Evolutionary conservation across 2,888 invertebrate genomes (phyloP).

Genomic region (Hemistola chrysoprasaria): DNA sequence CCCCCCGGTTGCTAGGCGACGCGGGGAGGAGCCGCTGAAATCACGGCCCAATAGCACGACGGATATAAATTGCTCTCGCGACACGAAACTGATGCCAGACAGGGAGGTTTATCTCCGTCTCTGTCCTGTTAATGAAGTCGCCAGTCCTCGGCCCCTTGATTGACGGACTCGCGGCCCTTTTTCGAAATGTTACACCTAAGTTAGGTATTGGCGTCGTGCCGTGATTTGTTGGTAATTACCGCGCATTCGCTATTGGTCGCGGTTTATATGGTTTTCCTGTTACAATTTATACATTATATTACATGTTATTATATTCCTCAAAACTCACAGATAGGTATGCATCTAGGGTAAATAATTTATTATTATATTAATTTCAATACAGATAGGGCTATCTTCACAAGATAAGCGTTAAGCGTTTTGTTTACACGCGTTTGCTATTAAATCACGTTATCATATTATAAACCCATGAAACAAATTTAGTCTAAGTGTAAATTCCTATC

Average conservation of each 20-base stretch:
- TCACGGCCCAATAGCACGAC: conserved; percentile 83
- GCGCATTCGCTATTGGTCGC: conserved; percentile 44
- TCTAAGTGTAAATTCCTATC: no score
- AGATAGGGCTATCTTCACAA: no score
- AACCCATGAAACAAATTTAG: no score
- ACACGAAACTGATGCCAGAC: conserved; percentile 69
- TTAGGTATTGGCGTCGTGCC: conserved; percentile 63
- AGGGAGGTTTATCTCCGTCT: conserved; percentile 50
- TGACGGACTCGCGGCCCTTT: conserved; percentile 74
- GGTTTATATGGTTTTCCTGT: conserved; percentile 35
- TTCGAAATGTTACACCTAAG: conserved; percentile 63
- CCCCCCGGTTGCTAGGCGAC: conserved; percentile 84
- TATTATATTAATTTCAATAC: no score
- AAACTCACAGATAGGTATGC: no score
- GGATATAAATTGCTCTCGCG: conserved; percentile 82
- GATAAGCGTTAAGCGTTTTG: no score
- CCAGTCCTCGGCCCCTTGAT: conserved; percentile 71
- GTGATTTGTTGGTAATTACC: conserved; percentile 69
- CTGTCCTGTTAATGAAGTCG: conserved; percentile 77
- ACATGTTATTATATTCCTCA: conserved; percentile 7
- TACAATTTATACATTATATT: conserved; percentile 19
- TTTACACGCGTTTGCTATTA: no score
- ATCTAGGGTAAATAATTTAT: no score
- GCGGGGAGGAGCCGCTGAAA: conserved; percentile 84
- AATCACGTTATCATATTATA: no score